These are phyloP conservation scores for Lithophane leautieri DNA, from an alignment of 2,888 invertebrate species.

Conservation along the genomic window DNA sequence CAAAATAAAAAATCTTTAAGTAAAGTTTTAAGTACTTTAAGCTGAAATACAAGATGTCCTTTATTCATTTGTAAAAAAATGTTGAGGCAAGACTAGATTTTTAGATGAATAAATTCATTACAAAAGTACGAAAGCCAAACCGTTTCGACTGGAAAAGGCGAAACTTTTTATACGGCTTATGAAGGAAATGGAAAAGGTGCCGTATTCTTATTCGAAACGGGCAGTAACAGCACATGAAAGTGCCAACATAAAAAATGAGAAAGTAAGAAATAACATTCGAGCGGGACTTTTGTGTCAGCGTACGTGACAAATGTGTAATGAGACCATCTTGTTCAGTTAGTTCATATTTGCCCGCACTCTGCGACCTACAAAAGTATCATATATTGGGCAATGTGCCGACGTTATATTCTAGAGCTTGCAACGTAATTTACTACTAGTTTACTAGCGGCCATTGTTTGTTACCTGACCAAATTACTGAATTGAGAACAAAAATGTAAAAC, in stretches of 20 bases:
- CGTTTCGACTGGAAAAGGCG: conserved; percentile 23
- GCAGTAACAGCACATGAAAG: conserved; percentile 52
- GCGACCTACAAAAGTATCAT: conserved; percentile 51
- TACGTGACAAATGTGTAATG: conserved; percentile 78
- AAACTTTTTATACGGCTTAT: conserved; percentile 38
- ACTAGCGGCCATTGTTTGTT: conserved; percentile 1
- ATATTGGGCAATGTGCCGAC: conserved; percentile 39
- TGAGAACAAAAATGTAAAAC: not conserved
- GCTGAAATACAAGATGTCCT: not conserved
- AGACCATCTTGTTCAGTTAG: conserved; percentile 69
- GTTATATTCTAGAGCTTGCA: conserved; percentile 23
- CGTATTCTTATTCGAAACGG: conserved; percentile 47
- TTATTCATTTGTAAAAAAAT: conserved; percentile 7
- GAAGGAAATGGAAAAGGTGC: conserved; percentile 51
- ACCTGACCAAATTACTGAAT: conserved; percentile 4
- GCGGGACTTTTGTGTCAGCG: conserved; percentile 66
- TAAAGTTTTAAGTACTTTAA: no score
- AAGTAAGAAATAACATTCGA: conserved; percentile 59
- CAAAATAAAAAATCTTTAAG: no score
- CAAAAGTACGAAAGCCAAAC: conserved; percentile 18
- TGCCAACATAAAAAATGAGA: conserved; percentile 59
- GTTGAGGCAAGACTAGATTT: not conserved
- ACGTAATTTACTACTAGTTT: conserved; percentile 13
- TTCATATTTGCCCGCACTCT: conserved; percentile 59
- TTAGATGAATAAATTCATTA: conserved; percentile 18